phyloP scores from a whole-genome alignment of 2,113 vertebrate genomes.

The Columbina picui region DNA sequence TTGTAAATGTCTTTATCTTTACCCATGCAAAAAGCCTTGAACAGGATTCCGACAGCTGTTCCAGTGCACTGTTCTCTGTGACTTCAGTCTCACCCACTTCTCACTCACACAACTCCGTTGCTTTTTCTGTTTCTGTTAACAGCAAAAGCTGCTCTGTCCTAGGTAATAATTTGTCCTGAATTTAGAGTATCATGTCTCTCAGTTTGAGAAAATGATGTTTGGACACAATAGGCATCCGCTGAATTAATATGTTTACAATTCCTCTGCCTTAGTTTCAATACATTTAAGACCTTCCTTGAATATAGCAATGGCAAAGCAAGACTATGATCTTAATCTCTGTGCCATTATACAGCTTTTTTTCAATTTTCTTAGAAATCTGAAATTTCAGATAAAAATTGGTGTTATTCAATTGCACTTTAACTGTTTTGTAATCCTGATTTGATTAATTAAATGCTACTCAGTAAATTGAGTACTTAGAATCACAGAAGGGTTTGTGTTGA shows the following conservation, averaged over 20 bases:
- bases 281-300: background rate
- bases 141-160: background rate
- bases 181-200: background rate
- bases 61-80: background rate
- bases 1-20: background rate
- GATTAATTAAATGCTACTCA: background rate
- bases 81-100: background rate
- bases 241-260: background rate
- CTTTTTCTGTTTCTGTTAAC: background rate
- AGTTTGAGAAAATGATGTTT: background rate
- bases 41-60: background rate
- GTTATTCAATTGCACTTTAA: background rate
- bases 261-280: background rate
- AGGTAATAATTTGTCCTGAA: background rate
- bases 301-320: background rate
- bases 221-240: background rate
- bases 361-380: background rate
- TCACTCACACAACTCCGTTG: accelerated
- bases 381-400: background rate
- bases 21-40: background rate
- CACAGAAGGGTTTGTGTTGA: too few relatives aligned
- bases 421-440: background rate
- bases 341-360: background rate
- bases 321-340: background rate
- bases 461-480: background rate